Evolutionary conservation across 2,113 vertebrate genomes (phyloP).

Genomic region (Coryphaenoides rupestris): DNA sequence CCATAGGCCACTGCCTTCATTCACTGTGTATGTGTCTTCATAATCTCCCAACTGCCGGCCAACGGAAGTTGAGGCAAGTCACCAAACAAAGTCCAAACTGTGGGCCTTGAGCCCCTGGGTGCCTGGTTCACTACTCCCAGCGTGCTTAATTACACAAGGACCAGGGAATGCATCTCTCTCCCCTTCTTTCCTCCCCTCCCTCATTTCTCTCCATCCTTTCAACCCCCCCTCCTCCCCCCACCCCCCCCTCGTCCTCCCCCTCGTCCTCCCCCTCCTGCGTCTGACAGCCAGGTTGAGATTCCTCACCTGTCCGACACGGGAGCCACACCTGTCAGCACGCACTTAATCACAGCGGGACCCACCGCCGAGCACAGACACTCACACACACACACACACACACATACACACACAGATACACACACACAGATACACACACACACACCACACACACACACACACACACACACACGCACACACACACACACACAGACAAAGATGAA

Average conservation of each 20-base stretch:
- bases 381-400: background rate
- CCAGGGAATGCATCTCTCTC: constrained; percentile 51
- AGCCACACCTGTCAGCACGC: constrained; percentile 76
- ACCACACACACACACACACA: constrained; percentile 11
- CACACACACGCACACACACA: constrained; percentile 16
- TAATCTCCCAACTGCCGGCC: no score
- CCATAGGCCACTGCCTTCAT: no score
- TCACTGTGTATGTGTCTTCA: no score
- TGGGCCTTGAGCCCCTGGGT: constrained; percentile 48
- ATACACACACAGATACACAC: constrained; percentile 22
- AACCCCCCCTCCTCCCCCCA: background rate
- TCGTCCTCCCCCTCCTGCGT: constrained; percentile 27
- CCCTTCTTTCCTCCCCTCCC: constrained; percentile 13
- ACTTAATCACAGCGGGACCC: constrained; percentile 76
- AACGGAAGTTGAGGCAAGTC: constrained; percentile 29
- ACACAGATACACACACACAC: constrained; percentile 18
- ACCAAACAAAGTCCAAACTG: constrained; percentile 63
- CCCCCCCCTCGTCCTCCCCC: no score
- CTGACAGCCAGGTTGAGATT: constrained; percentile 74
- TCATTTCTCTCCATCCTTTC: constrained; percentile 20
- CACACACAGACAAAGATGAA: constrained; percentile 90
- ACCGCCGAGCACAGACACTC: constrained; percentile 53
- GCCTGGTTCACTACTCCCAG: constrained; percentile 60
- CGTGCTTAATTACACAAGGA: constrained; percentile 70
- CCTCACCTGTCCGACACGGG: constrained; percentile 77